Evolutionary conservation across 2,113 vertebrate genomes (phyloP).

Genomic region (Camelus dromedarius): DNA sequence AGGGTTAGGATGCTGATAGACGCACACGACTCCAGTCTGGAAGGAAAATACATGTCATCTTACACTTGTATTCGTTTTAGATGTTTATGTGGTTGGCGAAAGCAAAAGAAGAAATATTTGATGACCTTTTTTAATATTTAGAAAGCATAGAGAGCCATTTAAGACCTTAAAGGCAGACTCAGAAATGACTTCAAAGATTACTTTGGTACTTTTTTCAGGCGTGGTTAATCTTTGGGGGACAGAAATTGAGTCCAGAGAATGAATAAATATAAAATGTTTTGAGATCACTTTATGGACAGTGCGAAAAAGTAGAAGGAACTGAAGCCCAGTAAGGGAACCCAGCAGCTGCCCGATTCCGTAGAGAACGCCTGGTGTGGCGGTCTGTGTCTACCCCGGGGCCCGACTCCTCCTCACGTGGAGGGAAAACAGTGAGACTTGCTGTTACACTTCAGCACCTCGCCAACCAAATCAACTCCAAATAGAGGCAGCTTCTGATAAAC

Average conservation of each 20-base stretch:
- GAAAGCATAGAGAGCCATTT: neutral
- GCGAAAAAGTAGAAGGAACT: neutral
- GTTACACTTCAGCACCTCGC: neutral
- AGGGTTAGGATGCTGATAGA: neutral
- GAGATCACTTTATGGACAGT: neutral
- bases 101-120: neutral
- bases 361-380: neutral
- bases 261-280: neutral
- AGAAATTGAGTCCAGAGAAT: slow-evolving; percentile 31
- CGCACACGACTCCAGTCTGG: neutral
- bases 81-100: neutral
- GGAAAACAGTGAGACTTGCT: neutral
- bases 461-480: neutral
- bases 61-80: slow-evolving; percentile 22
- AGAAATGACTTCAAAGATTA: neutral
- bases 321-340: neutral
- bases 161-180: neutral
- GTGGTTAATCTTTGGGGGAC: neutral
- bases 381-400: neutral
- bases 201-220: slow-evolving; percentile 45
- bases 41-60: neutral
- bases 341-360: neutral
- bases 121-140: neutral
- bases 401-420: neutral
- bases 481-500: neutral